Percentiles rank a stretch among this genome's conserved stretches.
phyloP scores from a whole-genome alignment of 2,888 invertebrate species.

The Neria commutata region DNA sequence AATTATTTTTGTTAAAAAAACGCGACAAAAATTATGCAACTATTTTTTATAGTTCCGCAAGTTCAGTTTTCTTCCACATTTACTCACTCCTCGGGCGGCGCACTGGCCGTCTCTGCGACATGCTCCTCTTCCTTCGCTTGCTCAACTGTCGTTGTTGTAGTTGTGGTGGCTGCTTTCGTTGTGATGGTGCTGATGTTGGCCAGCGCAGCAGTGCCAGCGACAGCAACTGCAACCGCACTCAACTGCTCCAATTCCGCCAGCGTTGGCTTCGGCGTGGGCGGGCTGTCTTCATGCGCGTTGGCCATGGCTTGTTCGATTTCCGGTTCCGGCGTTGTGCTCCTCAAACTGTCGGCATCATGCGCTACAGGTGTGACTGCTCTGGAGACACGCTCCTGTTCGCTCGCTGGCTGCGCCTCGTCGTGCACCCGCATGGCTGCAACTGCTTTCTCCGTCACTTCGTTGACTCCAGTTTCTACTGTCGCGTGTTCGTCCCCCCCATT shows the following conservation, averaged over 20 bases:
- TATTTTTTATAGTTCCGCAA: background rate
- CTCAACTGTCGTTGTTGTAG: background rate
- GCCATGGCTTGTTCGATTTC: constrained; percentile 58
- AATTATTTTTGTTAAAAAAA: no score
- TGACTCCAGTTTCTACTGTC: background rate
- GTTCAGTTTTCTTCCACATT: background rate
- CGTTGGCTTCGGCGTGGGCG: constrained; percentile 58
- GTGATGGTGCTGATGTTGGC: background rate
- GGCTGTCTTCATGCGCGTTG: constrained; percentile 40
- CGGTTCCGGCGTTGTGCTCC: constrained; percentile 59
- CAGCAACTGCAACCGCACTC: constrained; percentile 28
- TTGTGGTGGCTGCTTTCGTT: constrained; percentile 7
- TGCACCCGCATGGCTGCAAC: background rate
- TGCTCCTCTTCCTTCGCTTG: background rate
- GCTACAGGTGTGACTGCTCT: constrained; percentile 40
- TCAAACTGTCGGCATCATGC: constrained; percentile 54
- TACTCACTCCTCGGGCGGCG: constrained; percentile 30
- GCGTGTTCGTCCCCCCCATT: constrained; percentile 22
- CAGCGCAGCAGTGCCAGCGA: constrained; percentile 9
- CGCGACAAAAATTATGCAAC: no score
- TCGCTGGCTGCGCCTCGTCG: background rate
- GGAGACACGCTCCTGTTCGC: constrained; percentile 22
- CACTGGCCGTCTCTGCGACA: background rate
- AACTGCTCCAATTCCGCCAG: constrained; percentile 52
- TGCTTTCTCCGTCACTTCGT: background rate